Evolutionary conservation across 2,888 invertebrate genomes (phyloP).

Genomic region (Coremacera marginata): DNA sequence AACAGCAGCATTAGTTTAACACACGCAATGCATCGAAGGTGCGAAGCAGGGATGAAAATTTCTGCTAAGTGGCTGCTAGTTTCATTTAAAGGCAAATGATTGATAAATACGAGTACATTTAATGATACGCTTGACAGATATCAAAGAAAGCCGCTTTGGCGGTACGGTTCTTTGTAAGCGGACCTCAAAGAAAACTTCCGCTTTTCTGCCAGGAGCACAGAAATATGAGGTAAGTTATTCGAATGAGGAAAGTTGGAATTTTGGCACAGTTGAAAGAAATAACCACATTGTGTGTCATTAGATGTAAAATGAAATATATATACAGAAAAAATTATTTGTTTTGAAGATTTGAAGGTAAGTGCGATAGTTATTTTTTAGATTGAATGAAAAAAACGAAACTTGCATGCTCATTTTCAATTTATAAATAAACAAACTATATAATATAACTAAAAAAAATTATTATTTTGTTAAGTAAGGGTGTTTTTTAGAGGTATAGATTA

Average conservation of each 20-base stretch:
- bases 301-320: too few species aligned
- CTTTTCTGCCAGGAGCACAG: constrained; percentile 28
- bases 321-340: too few species aligned
- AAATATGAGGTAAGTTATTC: background rate
- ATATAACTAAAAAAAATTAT: too few species aligned
- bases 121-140: constrained; percentile 1
- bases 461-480: too few species aligned
- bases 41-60: background rate
- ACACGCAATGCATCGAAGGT: background rate
- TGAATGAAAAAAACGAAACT: too few species aligned
- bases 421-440: too few species aligned
- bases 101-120: background rate
- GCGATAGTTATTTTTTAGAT: too few species aligned
- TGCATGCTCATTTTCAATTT: too few species aligned
- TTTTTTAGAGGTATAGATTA: too few species aligned
- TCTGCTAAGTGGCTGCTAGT: background rate
- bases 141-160: background rate
- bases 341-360: too few species aligned
- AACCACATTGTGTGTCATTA: too few species aligned
- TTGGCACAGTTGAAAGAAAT: too few species aligned
- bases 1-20: background rate
- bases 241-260: background rate
- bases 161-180: constrained; percentile 7
- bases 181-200: constrained; percentile 34
- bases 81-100: background rate